Conservation (phyloP, 2,797 vertebrate species). For the Chanos chanos region DNA sequence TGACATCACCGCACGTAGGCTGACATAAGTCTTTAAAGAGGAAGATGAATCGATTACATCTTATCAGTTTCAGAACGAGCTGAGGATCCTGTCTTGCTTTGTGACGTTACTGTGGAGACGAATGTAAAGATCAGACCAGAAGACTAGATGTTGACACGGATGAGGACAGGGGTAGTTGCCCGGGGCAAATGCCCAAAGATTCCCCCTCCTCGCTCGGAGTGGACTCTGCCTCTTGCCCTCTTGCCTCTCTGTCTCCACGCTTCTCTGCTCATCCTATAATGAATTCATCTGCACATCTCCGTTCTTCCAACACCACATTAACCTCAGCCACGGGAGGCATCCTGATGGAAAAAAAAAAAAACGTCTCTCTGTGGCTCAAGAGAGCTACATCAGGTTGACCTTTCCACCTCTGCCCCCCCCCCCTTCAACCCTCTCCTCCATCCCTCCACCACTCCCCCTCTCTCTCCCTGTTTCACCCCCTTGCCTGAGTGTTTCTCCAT, state of each 20-base stretch:
- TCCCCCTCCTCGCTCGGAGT: conserved; percentile 54
- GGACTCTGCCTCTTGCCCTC: conserved; percentile 72
- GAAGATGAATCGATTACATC: not conserved
- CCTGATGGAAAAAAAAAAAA: conserved; percentile 66
- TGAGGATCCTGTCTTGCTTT: not conserved
- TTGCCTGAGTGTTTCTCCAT: conserved; percentile 32
- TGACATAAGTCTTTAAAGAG: not conserved
- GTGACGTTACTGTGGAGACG: conserved; percentile 11
- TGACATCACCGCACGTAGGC: conserved; percentile 29
- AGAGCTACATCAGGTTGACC: conserved; percentile 69
- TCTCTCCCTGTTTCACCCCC: conserved; percentile 46
- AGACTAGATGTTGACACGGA: not conserved
- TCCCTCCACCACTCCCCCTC: not conserved
- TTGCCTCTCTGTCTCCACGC: conserved; percentile 66
- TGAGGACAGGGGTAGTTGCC: not conserved
- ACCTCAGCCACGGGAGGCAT: conserved; percentile 72
- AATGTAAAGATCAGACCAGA: not conserved
- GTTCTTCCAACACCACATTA: conserved; percentile 76
- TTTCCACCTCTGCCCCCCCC: conserved; percentile 55
- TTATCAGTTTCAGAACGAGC: conserved; percentile 7
- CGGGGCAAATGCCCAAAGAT: conserved; percentile 56
- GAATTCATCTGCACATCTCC: conserved; percentile 82
- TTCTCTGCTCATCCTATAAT: conserved; percentile 77
- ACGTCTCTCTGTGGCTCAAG: conserved; percentile 54
- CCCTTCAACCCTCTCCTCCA: conserved; percentile 23